Evolutionary conservation across 2,113 vertebrate genomes (phyloP).

Genomic region (Struthio camelus): DNA sequence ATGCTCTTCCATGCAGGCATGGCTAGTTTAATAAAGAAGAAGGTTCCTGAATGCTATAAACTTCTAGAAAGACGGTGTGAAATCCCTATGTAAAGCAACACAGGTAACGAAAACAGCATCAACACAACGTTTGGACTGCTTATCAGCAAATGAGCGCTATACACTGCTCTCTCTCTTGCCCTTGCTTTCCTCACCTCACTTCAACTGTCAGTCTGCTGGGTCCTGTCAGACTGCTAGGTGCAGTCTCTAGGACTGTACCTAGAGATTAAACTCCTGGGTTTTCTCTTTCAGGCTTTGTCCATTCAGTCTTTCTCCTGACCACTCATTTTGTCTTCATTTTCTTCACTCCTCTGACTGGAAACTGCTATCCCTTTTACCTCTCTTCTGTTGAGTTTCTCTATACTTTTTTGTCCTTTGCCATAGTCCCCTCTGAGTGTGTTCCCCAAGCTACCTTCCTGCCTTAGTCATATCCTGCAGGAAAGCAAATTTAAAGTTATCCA

Average conservation of each 20-base stretch:
- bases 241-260: too few species aligned
- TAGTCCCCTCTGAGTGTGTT: background rate
- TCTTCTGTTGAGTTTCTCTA: background rate
- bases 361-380: background rate
- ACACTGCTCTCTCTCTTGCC: background rate
- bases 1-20: background rate
- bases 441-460: background rate
- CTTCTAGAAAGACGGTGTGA: background rate
- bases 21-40: background rate
- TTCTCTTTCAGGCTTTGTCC: background rate
- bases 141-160: background rate
- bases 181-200: background rate
- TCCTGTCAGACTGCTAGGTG: too few species aligned
- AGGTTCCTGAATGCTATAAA: background rate
- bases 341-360: background rate
- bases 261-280: background rate
- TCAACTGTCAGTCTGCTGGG: background rate
- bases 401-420: background rate
- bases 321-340: background rate
- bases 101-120: background rate
- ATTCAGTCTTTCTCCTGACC: background rate
- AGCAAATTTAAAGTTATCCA: constrained; percentile 3
- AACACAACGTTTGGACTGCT: background rate
- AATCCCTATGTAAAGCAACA: background rate
- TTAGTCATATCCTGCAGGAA: constrained; percentile 33